These are phyloP conservation scores for Cacatua alba DNA, from an alignment of 2,113 vertebrate genomes.

Conservation along the genomic window DNA sequence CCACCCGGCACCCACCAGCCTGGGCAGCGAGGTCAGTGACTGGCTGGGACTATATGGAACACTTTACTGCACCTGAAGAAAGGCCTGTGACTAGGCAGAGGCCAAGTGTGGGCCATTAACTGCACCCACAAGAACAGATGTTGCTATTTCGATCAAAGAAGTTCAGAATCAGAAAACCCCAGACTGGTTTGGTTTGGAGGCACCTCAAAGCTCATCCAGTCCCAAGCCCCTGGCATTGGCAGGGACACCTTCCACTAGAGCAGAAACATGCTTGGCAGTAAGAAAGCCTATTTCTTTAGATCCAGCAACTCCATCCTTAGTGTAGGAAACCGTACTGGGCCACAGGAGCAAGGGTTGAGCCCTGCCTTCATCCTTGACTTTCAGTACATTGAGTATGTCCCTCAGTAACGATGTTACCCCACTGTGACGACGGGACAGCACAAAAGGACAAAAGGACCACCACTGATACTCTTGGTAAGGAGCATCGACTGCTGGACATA, in stretches of 20 bases:
- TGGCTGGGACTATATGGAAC: not conserved
- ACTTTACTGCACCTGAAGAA: not conserved
- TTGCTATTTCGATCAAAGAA: not conserved
- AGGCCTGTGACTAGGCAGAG: not conserved
- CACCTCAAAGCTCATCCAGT: not conserved
- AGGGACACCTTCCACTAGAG: not conserved
- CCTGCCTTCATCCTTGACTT: not conserved
- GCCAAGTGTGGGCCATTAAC: not conserved
- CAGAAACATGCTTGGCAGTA: not conserved
- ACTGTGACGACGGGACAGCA: accelerated
- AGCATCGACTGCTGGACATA: accelerated
- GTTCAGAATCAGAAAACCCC: not conserved
- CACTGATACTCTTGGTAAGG: accelerated
- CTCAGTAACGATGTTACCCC: not conserved
- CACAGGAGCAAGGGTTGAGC: not conserved
- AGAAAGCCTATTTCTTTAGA: not conserved
- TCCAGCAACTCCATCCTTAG: not conserved
- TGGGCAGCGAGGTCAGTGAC: not conserved
- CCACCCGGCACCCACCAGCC: not conserved
- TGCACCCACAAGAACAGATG: not conserved
- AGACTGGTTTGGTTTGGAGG: not conserved
- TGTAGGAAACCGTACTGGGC: not conserved
- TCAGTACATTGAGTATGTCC: not conserved
- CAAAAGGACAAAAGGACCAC: not conserved
- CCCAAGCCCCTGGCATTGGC: not conserved